phyloP scores from a whole-genome alignment of 2,888 invertebrate species.

The Opisthograptis luteolata region DNA sequence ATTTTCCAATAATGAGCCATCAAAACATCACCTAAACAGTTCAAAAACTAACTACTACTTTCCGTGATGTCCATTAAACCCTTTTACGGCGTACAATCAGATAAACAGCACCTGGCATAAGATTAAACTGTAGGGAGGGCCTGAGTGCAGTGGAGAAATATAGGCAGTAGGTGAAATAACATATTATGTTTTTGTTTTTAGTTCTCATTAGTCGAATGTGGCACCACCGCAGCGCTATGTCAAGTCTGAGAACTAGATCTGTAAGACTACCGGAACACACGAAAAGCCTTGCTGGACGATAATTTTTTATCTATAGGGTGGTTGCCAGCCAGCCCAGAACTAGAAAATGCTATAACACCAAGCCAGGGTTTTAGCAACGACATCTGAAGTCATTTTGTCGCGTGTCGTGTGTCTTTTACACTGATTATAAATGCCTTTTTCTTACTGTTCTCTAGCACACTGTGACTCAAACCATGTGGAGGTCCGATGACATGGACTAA shows the following conservation, averaged over 20 bases:
- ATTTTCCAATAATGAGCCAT: conserved; percentile 31
- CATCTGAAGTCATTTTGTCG: no score
- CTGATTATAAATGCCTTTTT: no score
- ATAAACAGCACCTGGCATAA: conserved; percentile 77
- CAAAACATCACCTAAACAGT: conserved; percentile 23
- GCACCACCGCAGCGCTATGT: no score
- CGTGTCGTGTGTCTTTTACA: no score
- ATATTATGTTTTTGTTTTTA: neutral
- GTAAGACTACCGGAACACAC: no score
- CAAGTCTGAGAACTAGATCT: no score
- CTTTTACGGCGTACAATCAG: conserved; percentile 73
- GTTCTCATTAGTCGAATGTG: no score
- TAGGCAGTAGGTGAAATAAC: neutral
- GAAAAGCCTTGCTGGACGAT: no score
- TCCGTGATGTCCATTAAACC: conserved; percentile 64
- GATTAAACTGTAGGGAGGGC: conserved; percentile 69
- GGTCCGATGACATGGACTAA: conserved; percentile 75
- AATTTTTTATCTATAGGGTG: no score
- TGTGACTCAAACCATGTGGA: conserved; percentile 48
- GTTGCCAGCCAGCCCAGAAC: no score
- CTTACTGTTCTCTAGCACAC: conserved; percentile 4
- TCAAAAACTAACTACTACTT: conserved; percentile 27
- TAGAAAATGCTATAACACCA: no score
- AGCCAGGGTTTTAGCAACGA: no score
- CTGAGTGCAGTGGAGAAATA: conserved; percentile 3